Evolutionary conservation across 92 coral and sea anemone genomes (phyloP), one percentile per base, ranked within the genome.

Genomic region (Siderastrea radians): DNA sequence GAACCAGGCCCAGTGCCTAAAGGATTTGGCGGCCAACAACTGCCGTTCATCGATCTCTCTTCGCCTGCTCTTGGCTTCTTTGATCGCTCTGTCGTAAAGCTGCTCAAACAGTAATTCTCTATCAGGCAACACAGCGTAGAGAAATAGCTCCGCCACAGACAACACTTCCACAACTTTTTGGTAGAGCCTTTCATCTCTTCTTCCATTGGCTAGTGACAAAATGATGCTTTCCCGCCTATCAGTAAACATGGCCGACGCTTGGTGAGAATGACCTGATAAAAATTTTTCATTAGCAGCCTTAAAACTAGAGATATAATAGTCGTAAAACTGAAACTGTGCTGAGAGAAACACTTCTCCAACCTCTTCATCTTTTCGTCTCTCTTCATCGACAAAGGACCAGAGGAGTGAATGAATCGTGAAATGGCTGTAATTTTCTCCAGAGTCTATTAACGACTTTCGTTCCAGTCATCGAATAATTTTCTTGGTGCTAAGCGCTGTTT

Each of bases 371-470:
- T 60, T 59, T 16, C 1, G 44, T 12, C 68, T 44, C 53, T 60
- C 43, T 44, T 77, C 82, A 1, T 77, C 55, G 45, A 77, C 44
- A 6, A 77, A 77, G 6, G 81, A 77, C 62, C n/a, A n/a, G n/a
- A n/a, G n/a, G n/a, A n/a, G n/a, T n/a, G n/a, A n/a, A n/a, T n/a
- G n/a, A n/a, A n/a, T 59, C 3, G 81, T 77, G 43, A 45, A 77
- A 47, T 1, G 15, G 2, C 16, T 7, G 0, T 58, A 77, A 45
- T 13, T 45, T 2, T 77, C 69, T 9, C 55, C 58, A 46, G 38
- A 77, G 0, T 59, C 57, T 77, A 77, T 0, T 9, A 77, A 14
- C 1, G 81, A 77, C 43, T 58, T 77, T 47, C 81, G 44, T 11
- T 77, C 13, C 58, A 77, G 50, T 46, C 54, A 12, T 46, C 54